A percentile compares a stretch with the other conserved stretches of the same genome.
These are phyloP conservation scores for Pseudopleuronectes americanus DNA, from an alignment of 2,797 vertebrate genomes.

Conservation along the genomic window DNA sequence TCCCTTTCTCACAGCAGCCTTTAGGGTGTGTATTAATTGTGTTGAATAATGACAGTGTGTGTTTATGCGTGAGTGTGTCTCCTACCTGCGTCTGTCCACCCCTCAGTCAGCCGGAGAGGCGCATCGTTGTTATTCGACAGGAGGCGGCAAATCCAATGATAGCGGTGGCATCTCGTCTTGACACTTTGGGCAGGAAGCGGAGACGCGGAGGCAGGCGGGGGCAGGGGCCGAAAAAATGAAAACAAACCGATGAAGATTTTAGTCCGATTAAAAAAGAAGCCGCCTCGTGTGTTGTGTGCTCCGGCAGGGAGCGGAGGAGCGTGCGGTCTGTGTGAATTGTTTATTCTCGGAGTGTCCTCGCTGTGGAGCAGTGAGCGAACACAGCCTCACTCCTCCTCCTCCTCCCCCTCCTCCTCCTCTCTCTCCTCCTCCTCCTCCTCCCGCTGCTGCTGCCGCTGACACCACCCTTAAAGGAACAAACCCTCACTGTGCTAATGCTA, in stretches of 20 bases:
- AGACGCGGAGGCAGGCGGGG: constrained; percentile 48
- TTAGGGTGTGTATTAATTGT: neutral
- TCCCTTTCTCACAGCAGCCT: neutral
- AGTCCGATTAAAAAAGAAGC: constrained; percentile 54
- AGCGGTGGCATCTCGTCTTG: constrained; percentile 61
- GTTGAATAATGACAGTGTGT: neutral
- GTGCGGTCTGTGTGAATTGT: constrained; percentile 77
- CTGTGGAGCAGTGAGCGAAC: constrained; percentile 79
- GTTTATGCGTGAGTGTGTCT: neutral
- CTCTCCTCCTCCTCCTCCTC: constrained; percentile 41
- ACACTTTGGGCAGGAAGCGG: constrained; percentile 51
- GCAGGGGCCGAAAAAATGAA: neutral
- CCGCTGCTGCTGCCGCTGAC: constrained; percentile 69
- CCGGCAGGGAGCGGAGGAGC: constrained; percentile 45
- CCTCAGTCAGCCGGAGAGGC: constrained; percentile 72
- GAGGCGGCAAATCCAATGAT: constrained; percentile 77
- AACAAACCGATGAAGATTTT: constrained; percentile 33
- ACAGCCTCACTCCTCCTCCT: constrained; percentile 78
- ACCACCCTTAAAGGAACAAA: constrained; percentile 84
- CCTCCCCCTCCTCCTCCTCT: constrained; percentile 62
- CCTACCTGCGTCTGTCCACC: constrained; percentile 79
- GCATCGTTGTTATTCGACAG: constrained; percentile 72
- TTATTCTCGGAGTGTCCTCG: constrained; percentile 83
- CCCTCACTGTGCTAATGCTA: constrained; percentile 9
- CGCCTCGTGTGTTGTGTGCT: constrained; percentile 17